Evolutionary conservation across 2,797 vertebrate species (phyloP).

Genomic region (Scolopax bukidnonensis): DNA sequence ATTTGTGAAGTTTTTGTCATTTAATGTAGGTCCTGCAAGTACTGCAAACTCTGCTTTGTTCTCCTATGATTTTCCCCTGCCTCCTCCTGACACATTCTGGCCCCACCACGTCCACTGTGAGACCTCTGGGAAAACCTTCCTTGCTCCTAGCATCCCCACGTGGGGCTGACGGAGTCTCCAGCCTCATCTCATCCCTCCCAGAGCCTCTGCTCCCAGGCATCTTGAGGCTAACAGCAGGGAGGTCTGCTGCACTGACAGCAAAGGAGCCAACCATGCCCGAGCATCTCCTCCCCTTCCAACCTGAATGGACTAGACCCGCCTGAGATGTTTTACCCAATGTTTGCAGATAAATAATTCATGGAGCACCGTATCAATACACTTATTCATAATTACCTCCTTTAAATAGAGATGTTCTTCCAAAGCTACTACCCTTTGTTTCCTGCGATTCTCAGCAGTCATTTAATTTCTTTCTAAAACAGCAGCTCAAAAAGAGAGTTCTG

Average conservation of each 20-base stretch:
- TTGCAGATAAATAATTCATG: not conserved
- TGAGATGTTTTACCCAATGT: not conserved
- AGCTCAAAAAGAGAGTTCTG: not conserved
- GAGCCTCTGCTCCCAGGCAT: not conserved
- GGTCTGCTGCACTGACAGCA: not conserved
- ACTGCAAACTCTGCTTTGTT: not conserved
- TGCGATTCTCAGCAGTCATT: not conserved
- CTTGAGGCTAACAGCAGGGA: rapidly evolving
- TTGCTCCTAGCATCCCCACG: not conserved
- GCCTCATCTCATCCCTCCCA: rapidly evolving
- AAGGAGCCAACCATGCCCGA: rapidly evolving
- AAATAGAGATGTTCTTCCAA: not conserved
- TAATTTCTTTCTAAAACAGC: not conserved
- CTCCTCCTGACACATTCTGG: no score
- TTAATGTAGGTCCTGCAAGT: not conserved
- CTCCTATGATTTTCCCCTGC: no score
- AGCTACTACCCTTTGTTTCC: no score
- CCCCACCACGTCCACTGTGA: not conserved
- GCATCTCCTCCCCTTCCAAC: not conserved
- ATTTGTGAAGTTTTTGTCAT: not conserved
- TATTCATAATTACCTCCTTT: not conserved
- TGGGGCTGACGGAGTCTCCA: rapidly evolving
- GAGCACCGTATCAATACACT: not conserved
- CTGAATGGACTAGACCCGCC: rapidly evolving
- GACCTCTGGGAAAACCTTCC: not conserved